Conservation (phyloP, 2,888 invertebrate genomes). For the Selenia dentaria region DNA sequence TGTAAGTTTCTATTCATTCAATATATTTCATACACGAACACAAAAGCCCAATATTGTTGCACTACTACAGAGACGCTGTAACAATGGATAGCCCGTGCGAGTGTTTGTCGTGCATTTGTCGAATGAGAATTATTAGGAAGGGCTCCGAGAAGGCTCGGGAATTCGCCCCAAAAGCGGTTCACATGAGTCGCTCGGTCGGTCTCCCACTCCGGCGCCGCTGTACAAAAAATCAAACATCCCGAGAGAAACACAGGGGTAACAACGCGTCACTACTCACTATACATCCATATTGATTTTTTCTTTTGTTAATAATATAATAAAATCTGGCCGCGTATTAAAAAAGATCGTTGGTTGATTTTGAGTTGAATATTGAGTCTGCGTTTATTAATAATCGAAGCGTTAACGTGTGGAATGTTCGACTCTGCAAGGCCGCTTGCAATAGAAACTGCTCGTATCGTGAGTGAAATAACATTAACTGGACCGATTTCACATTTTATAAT, state of each 20-base stretch:
- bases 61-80: conserved; percentile 72
- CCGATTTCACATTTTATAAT: conserved; percentile 76
- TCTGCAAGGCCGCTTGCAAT: conserved; percentile 81
- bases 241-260: conserved; percentile 84
- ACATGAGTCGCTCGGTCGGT: conserved; percentile 69
- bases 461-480: conserved; percentile 76
- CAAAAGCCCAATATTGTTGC: conserved; percentile 74
- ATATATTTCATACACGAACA: conserved; percentile 61
- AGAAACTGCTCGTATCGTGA: conserved; percentile 80
- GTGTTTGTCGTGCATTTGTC: conserved; percentile 84
- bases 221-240: conserved; percentile 84
- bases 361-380: conserved; percentile 76
- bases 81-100: conserved; percentile 80
- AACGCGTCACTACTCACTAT: conserved; percentile 79
- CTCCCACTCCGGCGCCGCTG: conserved; percentile 79
- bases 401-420: conserved; percentile 81
- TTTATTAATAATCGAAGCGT: conserved; percentile 83
- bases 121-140: conserved; percentile 83
- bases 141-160: conserved; percentile 83
- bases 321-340: conserved; percentile 67
- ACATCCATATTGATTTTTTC: conserved; percentile 83
- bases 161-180: conserved; percentile 84
- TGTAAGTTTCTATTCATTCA: conserved; percentile 55
- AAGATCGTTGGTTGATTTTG: conserved; percentile 73
- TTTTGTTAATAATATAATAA: conserved; percentile 81